Percentiles rank a stretch among this genome's conserved stretches.
Conservation (phyloP, 1,140 invertebrate genomes). For the Neodiprion fabricii region DNA sequence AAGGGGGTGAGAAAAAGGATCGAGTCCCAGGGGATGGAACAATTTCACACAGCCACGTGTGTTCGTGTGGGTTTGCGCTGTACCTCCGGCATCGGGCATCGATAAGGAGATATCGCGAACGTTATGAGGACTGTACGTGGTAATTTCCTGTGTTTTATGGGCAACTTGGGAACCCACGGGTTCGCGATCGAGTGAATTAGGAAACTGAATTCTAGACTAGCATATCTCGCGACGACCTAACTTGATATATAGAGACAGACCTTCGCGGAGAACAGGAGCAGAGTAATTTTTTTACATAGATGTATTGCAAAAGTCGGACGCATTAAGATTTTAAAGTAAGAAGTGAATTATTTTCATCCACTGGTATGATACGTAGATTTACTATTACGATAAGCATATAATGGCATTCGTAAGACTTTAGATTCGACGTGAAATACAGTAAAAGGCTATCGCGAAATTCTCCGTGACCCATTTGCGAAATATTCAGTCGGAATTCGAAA, state of each 20-base stretch:
- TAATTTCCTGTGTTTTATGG: conserved; percentile 60
- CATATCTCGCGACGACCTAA: conserved; percentile 29
- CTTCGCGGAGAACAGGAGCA: too few relatives aligned
- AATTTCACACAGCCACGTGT: background rate
- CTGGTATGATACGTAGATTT: too few relatives aligned
- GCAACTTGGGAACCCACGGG: conserved; percentile 43
- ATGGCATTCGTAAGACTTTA: background rate
- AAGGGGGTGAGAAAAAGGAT: background rate
- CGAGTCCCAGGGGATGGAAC: background rate
- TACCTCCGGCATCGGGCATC: background rate
- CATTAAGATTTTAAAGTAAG: background rate
- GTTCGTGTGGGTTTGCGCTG: background rate
- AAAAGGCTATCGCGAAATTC: background rate
- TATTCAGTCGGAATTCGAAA: background rate
- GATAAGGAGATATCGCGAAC: conserved; percentile 41
- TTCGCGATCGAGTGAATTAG: conserved; percentile 54
- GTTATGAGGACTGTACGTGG: conserved; percentile 43
- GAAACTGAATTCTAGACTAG: conserved; percentile 34
- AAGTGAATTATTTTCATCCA: too few relatives aligned
- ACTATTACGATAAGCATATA: too few relatives aligned
- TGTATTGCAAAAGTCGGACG: conserved; percentile 11
- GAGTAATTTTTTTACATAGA: background rate
- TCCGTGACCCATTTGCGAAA: background rate
- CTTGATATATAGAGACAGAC: conserved; percentile 5
- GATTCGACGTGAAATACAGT: background rate